Percentiles rank a stretch among this genome's conserved stretches.
Evolutionary conservation across 2,113 vertebrate genomes (phyloP).

Genomic region (Platysternon megacephalum): DNA sequence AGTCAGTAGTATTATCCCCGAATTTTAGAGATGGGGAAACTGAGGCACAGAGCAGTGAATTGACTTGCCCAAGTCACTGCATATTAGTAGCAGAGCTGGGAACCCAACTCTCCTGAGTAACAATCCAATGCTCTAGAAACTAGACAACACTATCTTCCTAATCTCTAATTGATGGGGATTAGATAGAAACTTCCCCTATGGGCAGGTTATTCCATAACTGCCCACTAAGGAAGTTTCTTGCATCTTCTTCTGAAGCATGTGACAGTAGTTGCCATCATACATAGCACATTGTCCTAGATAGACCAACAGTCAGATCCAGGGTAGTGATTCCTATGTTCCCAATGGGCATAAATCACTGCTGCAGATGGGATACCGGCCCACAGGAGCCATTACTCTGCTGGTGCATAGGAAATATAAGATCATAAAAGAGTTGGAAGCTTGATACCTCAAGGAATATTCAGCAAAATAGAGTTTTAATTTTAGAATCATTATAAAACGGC

Average conservation of each 20-base stretch:
- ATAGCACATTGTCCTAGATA: background rate
- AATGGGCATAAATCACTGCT: background rate
- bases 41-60: no score
- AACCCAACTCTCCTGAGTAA: no score
- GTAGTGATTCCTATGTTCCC: background rate
- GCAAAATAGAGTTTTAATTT: slow-evolving; percentile 8
- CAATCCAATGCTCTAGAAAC: no score
- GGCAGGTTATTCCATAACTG: background rate
- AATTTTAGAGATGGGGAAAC: no score
- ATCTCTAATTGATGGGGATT: background rate
- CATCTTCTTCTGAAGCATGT: background rate
- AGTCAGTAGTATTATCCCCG: no score
- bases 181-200: background rate
- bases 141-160: background rate
- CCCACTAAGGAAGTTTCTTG: background rate
- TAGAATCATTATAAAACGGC: background rate
- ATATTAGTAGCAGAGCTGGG: no score
- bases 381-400: background rate
- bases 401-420: background rate
- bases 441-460: slow-evolving; percentile 16
- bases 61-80: no score
- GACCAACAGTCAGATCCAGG: background rate
- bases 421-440: background rate
- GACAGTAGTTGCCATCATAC: background rate
- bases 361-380: background rate